Evolutionary conservation across 2,888 invertebrate genomes (phyloP).

Genomic region (Diarsia brunnea): DNA sequence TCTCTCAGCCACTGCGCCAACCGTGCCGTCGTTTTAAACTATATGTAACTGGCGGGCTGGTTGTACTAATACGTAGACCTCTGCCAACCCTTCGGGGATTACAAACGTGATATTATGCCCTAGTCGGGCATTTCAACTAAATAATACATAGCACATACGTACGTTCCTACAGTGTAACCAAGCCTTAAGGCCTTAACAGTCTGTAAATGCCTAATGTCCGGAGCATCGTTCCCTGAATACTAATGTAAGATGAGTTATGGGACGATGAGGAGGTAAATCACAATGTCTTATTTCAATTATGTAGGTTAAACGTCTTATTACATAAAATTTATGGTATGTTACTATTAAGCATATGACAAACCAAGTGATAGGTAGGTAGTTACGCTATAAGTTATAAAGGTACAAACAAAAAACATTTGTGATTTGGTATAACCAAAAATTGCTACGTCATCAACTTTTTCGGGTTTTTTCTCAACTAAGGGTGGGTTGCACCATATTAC

Average conservation of each 20-base stretch:
- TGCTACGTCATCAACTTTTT: too few relatives aligned
- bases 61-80: too few relatives aligned
- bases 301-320: conserved; percentile 14
- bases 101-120: background rate
- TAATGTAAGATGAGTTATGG: conserved; percentile 48
- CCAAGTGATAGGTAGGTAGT: background rate
- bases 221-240: conserved; percentile 38
- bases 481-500: too few relatives aligned
- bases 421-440: too few relatives aligned
- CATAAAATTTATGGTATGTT: conserved; percentile 4
- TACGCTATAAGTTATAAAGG: background rate
- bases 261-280: conserved; percentile 34
- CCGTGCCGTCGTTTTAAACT: too few relatives aligned
- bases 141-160: background rate
- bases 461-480: too few relatives aligned
- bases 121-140: background rate
- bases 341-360: too few relatives aligned
- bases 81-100: background rate
- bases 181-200: conserved; percentile 23
- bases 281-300: conserved; percentile 44
- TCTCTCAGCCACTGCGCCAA: too few relatives aligned
- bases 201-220: conserved; percentile 36
- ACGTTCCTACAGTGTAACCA: conserved; percentile 2
- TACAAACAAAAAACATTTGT: too few relatives aligned
- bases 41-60: too few relatives aligned